Conservation (phyloP, 2,888 invertebrate species). For the Parnassius orleans region DNA sequence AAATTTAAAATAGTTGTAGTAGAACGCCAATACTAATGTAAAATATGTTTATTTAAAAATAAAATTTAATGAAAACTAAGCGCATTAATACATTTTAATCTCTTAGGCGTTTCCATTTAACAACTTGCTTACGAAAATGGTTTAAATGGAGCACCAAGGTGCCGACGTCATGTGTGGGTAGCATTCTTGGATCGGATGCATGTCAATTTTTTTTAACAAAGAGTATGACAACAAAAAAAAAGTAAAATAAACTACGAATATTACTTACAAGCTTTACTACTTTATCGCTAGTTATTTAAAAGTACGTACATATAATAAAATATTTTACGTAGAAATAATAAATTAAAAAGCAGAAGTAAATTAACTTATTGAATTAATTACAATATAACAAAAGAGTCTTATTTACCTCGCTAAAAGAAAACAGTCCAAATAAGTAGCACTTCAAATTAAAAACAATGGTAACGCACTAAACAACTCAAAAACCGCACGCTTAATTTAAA, state of each 20-base stretch:
- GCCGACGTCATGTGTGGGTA: conserved; percentile 24
- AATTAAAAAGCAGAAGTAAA: neutral
- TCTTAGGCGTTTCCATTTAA: neutral
- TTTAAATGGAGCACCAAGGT: conserved; percentile 21
- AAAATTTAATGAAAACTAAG: neutral
- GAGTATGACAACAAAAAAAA: conserved; percentile 22
- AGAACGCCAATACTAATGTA: conserved; percentile 11
- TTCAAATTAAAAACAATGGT: conserved; percentile 45
- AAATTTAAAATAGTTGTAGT: conserved; percentile 18
- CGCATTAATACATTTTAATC: conserved; percentile 13
- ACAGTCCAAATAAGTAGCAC: conserved; percentile 31
- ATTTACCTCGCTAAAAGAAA: conserved; percentile 45
- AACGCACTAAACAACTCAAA: conserved; percentile 66
- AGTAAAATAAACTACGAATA: neutral
- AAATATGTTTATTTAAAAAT: neutral
- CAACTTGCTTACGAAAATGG: conserved; percentile 17
- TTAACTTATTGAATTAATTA: conserved; percentile 4
- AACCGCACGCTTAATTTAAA: conserved; percentile 72
- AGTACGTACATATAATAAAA: neutral
- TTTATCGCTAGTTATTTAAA: neutral
- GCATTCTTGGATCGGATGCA: conserved; percentile 11
- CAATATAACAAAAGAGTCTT: conserved; percentile 42
- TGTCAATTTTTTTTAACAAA: conserved; percentile 9
- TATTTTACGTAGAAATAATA: neutral
- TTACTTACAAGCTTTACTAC: neutral